Percentiles rank a stretch among this genome's conserved stretches.
Evolutionary conservation across 2,888 invertebrate species (phyloP).

Genomic region (Capitulum mitella): DNA sequence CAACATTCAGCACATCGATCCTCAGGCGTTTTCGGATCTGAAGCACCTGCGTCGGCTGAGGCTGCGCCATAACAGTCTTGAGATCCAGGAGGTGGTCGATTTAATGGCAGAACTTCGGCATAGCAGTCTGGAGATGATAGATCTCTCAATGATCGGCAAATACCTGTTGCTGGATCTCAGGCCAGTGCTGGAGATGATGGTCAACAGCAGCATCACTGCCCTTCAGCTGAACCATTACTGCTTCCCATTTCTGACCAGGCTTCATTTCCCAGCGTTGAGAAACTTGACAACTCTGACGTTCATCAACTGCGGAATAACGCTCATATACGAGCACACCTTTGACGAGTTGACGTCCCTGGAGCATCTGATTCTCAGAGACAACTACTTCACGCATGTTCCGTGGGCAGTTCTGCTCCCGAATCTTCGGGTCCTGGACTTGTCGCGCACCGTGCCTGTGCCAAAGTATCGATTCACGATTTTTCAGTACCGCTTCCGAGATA

Average conservation of each 20-base stretch:
- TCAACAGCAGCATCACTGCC: neutral
- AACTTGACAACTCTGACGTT: neutral
- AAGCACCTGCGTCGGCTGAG: neutral
- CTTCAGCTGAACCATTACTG: neutral
- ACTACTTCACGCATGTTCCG: neutral
- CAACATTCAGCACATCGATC: neutral
- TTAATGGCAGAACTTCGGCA: neutral
- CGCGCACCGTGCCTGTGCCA: neutral
- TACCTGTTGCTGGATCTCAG: neutral
- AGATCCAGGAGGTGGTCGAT: neutral
- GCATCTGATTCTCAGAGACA: neutral
- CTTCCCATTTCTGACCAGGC: neutral
- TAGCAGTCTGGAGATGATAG: neutral
- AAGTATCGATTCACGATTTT: neutral
- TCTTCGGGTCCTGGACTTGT: neutral
- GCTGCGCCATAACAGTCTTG: neutral
- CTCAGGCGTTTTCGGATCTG: neutral
- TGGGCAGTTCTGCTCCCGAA: neutral
- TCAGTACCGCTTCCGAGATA: neutral
- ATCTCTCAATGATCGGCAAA: neutral
- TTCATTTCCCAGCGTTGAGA: neutral
- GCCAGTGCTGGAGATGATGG: neutral
- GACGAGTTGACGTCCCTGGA: neutral
- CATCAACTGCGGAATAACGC: neutral
- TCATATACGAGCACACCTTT: neutral